A percentile compares a stretch with the other conserved stretches of the same genome.
phyloP scores from a whole-genome alignment of 2,113 vertebrate species.

The Malurus elegans region DNA sequence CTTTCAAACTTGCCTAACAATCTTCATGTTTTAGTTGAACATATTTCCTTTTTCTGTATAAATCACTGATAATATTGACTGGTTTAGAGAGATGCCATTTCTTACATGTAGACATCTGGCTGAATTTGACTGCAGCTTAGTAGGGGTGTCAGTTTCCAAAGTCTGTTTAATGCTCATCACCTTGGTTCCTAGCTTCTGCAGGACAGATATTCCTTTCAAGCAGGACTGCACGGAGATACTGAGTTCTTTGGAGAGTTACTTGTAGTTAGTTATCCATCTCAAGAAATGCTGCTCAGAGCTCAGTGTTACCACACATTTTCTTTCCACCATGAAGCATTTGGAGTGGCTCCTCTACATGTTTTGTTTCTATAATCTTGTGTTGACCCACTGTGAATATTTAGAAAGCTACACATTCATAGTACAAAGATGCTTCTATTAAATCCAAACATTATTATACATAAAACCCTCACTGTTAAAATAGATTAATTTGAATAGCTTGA shows the following conservation, averaged over 20 bases:
- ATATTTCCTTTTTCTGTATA: not conserved
- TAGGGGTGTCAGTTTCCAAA: not conserved
- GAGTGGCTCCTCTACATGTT: not conserved
- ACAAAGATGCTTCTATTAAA: not conserved
- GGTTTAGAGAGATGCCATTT: not conserved
- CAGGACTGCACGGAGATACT: accelerated
- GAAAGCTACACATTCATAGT: not conserved
- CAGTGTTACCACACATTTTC: not conserved
- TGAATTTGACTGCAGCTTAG: not conserved
- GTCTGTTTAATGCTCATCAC: not conserved
- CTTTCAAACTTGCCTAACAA: not conserved
- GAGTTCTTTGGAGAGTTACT: not conserved
- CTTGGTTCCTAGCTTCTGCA: not conserved
- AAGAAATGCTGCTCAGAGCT: not conserved
- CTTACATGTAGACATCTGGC: not conserved
- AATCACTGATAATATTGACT: not conserved
- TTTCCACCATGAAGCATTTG: not conserved
- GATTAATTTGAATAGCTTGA: not conserved
- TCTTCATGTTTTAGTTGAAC: not conserved
- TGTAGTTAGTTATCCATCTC: not conserved
- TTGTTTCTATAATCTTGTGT: not conserved
- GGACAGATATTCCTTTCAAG: not conserved
- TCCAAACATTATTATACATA: not conserved
- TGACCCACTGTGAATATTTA: not conserved
- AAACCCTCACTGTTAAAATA: not conserved